Percentiles rank a stretch among this genome's conserved stretches.
Conservation (phyloP, 2,797 vertebrate genomes). For the Leptoclinus maculatus region DNA sequence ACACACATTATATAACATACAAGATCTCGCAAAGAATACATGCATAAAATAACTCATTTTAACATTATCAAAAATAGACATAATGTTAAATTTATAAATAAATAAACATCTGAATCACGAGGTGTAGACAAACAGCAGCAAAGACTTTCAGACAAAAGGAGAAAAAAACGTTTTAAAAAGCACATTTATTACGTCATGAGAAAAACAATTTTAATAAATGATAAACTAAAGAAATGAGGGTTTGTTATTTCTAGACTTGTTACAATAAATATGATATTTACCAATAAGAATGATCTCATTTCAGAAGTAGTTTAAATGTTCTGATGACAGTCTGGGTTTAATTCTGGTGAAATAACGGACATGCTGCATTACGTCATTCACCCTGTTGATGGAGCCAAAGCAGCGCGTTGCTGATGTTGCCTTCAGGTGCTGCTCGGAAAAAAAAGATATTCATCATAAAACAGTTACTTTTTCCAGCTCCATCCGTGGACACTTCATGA, state of each 20-base stretch:
- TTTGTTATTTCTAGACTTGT: background rate
- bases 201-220: background rate
- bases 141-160: too few species aligned
- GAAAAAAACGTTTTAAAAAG: too few species aligned
- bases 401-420: background rate
- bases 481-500: background rate
- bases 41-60: background rate
- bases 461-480: background rate
- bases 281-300: background rate
- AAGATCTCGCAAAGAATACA: too few species aligned
- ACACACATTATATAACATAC: background rate
- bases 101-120: background rate
- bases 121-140: too few species aligned
- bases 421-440: slow-evolving; percentile 25
- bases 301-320: background rate
- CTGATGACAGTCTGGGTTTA: background rate
- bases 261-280: background rate
- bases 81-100: background rate
- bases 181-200: background rate
- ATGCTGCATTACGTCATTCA: slow-evolving; percentile 1
- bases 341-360: background rate
- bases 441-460: background rate
- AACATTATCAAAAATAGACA: background rate
- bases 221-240: background rate
- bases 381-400: slow-evolving; percentile 50